A percentile compares a stretch with the other conserved stretches of the same genome.
Conservation (phyloP, 2,888 invertebrate species). For the Labia minor region DNA sequence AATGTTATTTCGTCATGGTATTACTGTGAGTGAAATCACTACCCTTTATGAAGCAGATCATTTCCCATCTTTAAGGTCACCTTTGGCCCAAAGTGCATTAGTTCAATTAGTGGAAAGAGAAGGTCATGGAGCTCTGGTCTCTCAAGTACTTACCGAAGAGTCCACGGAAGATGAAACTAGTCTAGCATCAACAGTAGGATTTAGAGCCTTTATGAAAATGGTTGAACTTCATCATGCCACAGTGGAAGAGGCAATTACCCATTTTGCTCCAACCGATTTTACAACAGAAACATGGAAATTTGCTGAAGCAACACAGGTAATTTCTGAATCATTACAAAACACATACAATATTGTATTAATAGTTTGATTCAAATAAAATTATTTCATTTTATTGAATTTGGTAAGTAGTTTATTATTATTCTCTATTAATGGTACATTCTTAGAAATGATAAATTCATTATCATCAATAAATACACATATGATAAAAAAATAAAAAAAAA, state of each 20-base stretch:
- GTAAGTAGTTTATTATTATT: constrained; percentile 27
- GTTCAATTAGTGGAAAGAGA: constrained; percentile 74
- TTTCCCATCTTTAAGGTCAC: constrained; percentile 66
- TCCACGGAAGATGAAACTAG: constrained; percentile 64
- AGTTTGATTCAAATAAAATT: constrained; percentile 18
- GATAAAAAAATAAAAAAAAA: no score
- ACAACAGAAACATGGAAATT: constrained; percentile 70
- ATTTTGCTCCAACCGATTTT: constrained; percentile 75
- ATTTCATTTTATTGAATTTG: neutral
- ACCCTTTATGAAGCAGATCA: constrained; percentile 65
- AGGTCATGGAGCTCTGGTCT: constrained; percentile 68
- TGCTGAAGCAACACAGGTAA: constrained; percentile 55
- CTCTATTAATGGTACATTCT: no score
- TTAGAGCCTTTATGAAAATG: constrained; percentile 77
- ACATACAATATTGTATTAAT: neutral
- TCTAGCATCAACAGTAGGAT: constrained; percentile 69
- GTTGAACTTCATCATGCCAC: constrained; percentile 67
- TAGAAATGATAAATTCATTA: no score
- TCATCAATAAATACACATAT: no score
- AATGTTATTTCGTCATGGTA: constrained; percentile 61
- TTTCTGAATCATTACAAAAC: neutral
- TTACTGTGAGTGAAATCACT: constrained; percentile 63
- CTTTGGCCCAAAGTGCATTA: constrained; percentile 73
- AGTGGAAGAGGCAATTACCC: constrained; percentile 72
- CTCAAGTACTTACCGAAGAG: constrained; percentile 71